These are phyloP conservation scores for Butorides virescens DNA, from an alignment of 2,113 vertebrate species.

Conservation along the genomic window DNA sequence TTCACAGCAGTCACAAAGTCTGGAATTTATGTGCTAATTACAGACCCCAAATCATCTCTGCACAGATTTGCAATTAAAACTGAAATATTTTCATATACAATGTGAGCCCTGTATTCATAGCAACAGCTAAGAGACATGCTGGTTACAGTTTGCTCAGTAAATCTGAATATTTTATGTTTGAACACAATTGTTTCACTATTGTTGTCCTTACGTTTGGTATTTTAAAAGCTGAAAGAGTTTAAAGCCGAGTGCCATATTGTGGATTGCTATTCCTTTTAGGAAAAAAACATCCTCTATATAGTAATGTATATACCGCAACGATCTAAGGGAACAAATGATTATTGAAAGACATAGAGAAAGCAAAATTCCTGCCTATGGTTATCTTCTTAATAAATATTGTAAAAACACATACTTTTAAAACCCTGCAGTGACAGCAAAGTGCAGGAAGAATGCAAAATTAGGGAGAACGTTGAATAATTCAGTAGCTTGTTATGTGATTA, in stretches of 20 bases:
- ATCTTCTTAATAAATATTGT: conserved; percentile 58
- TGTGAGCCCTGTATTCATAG: conserved; percentile 63
- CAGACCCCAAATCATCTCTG: conserved; percentile 69
- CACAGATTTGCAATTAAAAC: conserved; percentile 72
- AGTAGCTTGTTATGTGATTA: conserved; percentile 78
- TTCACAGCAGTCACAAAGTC: conserved; percentile 65
- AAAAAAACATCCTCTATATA: background rate
- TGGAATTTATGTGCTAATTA: conserved; percentile 72
- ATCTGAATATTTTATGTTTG: conserved; percentile 65
- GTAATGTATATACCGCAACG: background rate
- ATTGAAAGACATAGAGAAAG: conserved; percentile 13
- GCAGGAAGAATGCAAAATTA: conserved; percentile 68
- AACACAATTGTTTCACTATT: conserved; percentile 57
- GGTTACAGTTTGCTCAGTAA: conserved; percentile 54
- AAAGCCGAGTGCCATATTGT: background rate
- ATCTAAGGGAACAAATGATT: conserved; percentile 4
- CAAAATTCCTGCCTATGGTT: background rate
- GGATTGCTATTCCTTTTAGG: background rate
- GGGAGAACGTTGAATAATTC: conserved; percentile 66
- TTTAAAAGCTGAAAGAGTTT: conserved; percentile 55
- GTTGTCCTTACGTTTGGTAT: conserved; percentile 16
- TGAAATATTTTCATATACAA: conserved; percentile 72
- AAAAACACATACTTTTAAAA: conserved; percentile 56
- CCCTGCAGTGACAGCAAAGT: conserved; percentile 53
- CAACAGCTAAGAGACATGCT: conserved; percentile 58